phyloP scores from a whole-genome alignment of 2,113 vertebrate species.

The Ammodramus savannarum region DNA sequence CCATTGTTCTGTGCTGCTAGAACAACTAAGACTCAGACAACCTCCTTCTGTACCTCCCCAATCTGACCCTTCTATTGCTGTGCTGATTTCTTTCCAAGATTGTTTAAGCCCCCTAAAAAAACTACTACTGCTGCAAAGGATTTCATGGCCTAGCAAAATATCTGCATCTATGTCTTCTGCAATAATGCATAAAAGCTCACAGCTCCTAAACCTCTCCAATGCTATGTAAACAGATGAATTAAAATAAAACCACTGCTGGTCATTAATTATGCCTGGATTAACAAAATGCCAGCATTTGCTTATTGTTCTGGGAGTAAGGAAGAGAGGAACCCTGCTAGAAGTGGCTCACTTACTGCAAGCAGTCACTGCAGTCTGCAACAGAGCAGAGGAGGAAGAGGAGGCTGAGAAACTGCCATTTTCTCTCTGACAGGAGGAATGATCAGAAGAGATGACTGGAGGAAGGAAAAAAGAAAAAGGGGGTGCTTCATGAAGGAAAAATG shows the following conservation, averaged over 20 bases:
- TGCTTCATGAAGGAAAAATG: not conserved
- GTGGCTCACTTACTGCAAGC: not conserved
- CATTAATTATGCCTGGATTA: not conserved
- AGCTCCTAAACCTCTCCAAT: not conserved
- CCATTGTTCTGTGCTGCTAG: not conserved
- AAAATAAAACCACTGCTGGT: not conserved
- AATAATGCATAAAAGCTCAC: not conserved
- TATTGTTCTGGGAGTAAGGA: not conserved
- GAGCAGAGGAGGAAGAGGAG: not conserved
- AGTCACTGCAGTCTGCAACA: not conserved
- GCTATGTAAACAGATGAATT: not conserved
- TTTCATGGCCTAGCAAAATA: not conserved
- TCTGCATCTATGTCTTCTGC: not conserved
- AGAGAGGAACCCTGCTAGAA: not conserved
- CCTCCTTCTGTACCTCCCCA: not conserved
- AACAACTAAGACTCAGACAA: not conserved
- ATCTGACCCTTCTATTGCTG: not conserved
- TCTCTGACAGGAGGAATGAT: not conserved
- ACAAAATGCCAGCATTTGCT: not conserved
- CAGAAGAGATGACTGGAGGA: not conserved
- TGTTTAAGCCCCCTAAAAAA: not conserved
- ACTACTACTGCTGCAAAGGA: not conserved
- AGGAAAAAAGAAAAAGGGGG: too few species aligned
- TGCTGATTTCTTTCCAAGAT: not conserved
- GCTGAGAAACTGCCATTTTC: not conserved